Evolutionary conservation across 2,888 invertebrate genomes (phyloP), one percentile per base, ranked within the genome.

Genomic region (Drosophila crucigera): DNA sequence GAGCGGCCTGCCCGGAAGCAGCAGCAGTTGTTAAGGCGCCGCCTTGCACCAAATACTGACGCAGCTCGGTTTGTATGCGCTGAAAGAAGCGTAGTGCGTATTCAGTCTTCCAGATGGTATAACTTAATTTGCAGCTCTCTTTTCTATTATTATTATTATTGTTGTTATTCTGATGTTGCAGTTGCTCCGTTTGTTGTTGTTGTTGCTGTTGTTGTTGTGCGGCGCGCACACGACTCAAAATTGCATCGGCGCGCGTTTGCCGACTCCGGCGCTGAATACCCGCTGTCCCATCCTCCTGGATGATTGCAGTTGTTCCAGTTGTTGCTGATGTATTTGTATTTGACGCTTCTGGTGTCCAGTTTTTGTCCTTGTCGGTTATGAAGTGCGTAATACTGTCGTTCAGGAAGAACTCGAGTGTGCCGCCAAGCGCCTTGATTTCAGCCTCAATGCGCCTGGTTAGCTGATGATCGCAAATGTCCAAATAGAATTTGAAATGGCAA

Each of bases 381-480:
- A 93, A 93, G 72, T 93, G 93, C 49, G 93, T 93, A 54, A 93
- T 91, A 78, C 86, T 91, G 60, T 92, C 90, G 33, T 91, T 92
- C 41, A 93, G 85, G 74, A 93, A 93, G 78, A 93, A 93, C 75
- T 93, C 92, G 55, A 92, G 82, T 11, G 84, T 84, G 94, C 96
- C 95, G 80, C 96, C 96, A 93, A 96, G 94, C 87, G 95, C 95
- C 92, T 95, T 95, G 85, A 97, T 95, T 92, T 95, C 95, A 78
- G 94, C 94, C 89, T 96, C 96, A 93, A 96, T 93, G 82, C 95
- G 95, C 89, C 94, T 94, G 74, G 95, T 94, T 66, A 95, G 93
- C 83, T 94, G 95, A 94, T 95, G 95, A 90, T 96, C 96, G 94
- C 96, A 95, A 87, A 97, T 95, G 92, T 96, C 96, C 94, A 97